Conservation (phyloP, 2,113 vertebrate genomes). For the Uria lomvia region DNA sequence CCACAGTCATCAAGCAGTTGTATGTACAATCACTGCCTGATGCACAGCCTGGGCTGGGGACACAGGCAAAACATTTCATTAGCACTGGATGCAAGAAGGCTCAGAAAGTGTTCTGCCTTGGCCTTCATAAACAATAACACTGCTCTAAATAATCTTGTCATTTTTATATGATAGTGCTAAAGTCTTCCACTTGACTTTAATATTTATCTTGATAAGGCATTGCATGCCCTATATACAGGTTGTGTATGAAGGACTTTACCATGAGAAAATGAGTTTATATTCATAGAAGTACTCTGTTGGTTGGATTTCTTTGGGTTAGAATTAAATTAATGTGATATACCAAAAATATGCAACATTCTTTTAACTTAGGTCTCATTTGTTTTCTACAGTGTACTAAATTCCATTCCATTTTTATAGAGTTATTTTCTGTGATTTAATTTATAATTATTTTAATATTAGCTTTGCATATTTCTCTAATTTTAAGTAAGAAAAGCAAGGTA, state of each 20-base stretch:
- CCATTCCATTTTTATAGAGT: neutral
- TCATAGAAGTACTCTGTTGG: neutral
- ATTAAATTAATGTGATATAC: neutral
- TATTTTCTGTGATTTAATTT: neutral
- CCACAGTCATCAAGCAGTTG: neutral
- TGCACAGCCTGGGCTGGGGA: neutral
- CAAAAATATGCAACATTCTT: neutral
- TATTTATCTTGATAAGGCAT: neutral
- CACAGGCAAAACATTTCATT: neutral
- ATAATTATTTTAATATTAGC: neutral
- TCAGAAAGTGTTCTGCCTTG: neutral
- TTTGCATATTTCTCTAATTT: neutral
- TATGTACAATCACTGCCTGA: neutral
- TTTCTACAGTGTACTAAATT: neutral
- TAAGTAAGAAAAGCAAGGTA: neutral
- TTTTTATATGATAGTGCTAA: neutral
- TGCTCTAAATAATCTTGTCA: neutral
- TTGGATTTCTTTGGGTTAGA: neutral
- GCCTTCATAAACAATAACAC: neutral
- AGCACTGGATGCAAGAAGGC: neutral
- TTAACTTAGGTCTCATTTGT: neutral
- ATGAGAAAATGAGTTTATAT: neutral
- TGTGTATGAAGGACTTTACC: neutral
- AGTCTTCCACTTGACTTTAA: neutral
- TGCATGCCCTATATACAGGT: neutral